Evolutionary conservation across 1,140 invertebrate species (phyloP), one percentile per base, ranked within the genome.

Genomic region (Caerostris darwini): DNA sequence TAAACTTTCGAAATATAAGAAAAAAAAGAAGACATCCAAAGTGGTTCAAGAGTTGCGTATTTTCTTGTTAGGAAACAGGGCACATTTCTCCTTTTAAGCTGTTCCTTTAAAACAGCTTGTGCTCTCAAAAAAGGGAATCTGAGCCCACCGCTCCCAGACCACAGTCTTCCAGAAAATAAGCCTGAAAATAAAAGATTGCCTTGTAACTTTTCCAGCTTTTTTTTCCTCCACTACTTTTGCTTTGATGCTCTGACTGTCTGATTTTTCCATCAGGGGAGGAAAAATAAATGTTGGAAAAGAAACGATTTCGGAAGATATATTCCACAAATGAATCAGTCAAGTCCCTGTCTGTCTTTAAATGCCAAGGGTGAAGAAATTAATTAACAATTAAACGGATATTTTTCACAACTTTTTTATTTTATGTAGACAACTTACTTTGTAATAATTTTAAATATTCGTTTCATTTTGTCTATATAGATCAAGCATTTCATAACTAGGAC

Each of bases 201-300:
- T 85, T 85, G 54, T 85, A 85, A 85, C 82, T 85, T 85, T 56
- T 85, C 53, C 82, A 57, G 54, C 19, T 85, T n/a, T 54, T 56
- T 54, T 5, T 82, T 50, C 34, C 54, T 10, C 77, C 34, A 8
- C 34, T 56, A 14, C 53, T 57, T 19, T 83, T 57, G 12, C 81
- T 83, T 17, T 85, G 56, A 19, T 58, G 82, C 56, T 57, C 82
- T 56, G 54, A 83, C 81, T 83, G 81, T 56, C 82, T 85, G 82
- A n/a, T 57, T 19, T 34, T 85, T 58, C 82, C 82, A 57, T 85
- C 82, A 85, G 54, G 34, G 69, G 50, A 34, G 7, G 82, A 19
- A 85, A 58, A 57, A 85, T 7, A 85, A 85, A 85, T n/a, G 57
- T 57, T 19, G 50, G 82, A 57, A n/a, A 14, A 57, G 82, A 17